Evolutionary conservation across 2,888 invertebrate genomes (phyloP).

Genomic region (Aporophyla nigra): DNA sequence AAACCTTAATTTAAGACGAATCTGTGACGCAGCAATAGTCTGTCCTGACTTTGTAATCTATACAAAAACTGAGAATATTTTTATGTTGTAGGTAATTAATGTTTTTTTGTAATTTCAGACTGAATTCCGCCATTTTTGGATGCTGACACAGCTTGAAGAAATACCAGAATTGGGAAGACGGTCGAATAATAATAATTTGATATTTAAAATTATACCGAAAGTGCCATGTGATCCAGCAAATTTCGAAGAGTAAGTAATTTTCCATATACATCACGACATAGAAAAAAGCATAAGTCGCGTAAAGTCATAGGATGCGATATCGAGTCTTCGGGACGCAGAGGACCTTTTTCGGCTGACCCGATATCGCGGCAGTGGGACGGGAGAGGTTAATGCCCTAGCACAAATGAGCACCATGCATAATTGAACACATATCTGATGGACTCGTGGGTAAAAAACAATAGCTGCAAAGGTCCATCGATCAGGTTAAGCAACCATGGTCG

Average conservation of each 20-base stretch:
- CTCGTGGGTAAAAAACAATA: too few relatives aligned
- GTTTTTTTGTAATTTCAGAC: conserved; percentile 89
- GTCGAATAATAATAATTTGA: conserved; percentile 81
- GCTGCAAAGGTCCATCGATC: neutral
- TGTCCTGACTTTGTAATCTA: neutral
- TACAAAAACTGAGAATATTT: neutral
- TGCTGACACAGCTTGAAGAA: conserved; percentile 94
- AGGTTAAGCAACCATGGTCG: neutral
- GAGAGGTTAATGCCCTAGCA: too few relatives aligned
- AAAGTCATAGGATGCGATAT: too few relatives aligned
- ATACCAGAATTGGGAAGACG: conserved; percentile 82
- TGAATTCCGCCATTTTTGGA: conserved; percentile 96
- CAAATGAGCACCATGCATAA: too few relatives aligned
- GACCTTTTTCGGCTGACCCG: too few relatives aligned
- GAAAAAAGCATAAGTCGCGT: too few relatives aligned
- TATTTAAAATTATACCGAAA: conserved; percentile 88
- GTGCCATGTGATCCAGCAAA: conserved; percentile 84
- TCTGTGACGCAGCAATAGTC: neutral
- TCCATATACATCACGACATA: too few relatives aligned
- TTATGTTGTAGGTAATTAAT: conserved; percentile 13
- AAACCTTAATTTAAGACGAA: neutral
- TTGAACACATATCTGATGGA: too few relatives aligned
- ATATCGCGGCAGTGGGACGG: too few relatives aligned
- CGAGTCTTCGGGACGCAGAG: too few relatives aligned
- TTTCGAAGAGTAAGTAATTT: conserved; percentile 81